These are phyloP conservation scores for Sussaba pulchella DNA, from an alignment of 2,888 invertebrate genomes.

Conservation along the genomic window DNA sequence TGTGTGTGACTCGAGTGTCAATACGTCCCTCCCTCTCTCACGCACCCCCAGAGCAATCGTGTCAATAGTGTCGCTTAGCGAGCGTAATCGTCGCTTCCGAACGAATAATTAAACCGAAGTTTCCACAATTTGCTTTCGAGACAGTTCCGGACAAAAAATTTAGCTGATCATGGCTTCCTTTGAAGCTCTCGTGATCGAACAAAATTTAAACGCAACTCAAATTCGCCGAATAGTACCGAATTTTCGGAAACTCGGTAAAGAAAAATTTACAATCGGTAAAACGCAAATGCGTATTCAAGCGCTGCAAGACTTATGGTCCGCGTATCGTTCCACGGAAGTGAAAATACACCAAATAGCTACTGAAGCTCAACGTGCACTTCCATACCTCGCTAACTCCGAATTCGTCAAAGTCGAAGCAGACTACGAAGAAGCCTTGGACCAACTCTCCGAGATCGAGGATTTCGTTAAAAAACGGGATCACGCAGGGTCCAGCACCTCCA, in stretches of 20 bases:
- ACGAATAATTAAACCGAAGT: too few species aligned
- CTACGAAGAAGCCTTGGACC: conserved; percentile 29
- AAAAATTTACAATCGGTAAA: conserved; percentile 13
- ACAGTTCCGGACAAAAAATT: background rate
- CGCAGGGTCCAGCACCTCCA: too few species aligned
- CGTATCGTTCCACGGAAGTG: conserved; percentile 12
- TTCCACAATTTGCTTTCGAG: too few species aligned
- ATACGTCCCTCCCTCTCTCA: too few species aligned
- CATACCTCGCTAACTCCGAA: conserved; percentile 2
- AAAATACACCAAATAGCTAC: conserved; percentile 21
- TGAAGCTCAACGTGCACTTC: conserved; percentile 1
- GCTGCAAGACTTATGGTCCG: conserved; percentile 25
- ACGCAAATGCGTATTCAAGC: conserved; percentile 25
- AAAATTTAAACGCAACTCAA: background rate
- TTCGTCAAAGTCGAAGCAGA: conserved; percentile 12
- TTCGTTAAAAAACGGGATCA: conserved; percentile 4
- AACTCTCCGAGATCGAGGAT: conserved; percentile 31
- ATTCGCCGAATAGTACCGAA: conserved; percentile 32
- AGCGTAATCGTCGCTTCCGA: too few species aligned
- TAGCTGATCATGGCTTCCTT: too few species aligned
- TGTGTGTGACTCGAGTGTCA: too few species aligned
- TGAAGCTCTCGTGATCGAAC: conserved; percentile 14
- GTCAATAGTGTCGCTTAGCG: too few species aligned
- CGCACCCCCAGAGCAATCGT: too few species aligned
- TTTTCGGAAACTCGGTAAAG: conserved; percentile 24